Conservation (phyloP, 2,113 vertebrate genomes). For the Orientallactaga bullata region DNA sequence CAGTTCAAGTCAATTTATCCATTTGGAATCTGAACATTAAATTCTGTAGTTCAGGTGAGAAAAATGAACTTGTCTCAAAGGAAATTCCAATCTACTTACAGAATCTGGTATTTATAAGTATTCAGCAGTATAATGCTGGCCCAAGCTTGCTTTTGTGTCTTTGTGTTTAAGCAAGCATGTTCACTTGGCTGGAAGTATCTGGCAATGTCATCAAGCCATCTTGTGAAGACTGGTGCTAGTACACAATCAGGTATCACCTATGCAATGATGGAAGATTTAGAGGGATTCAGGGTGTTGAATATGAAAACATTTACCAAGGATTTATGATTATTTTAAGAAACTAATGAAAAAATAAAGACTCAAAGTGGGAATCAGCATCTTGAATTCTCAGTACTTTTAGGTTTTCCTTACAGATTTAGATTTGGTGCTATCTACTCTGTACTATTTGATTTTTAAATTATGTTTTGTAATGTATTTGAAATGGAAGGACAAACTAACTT, state of each 20-base stretch:
- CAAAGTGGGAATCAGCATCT: not conserved
- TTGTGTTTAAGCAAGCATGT: not conserved
- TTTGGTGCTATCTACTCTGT: not conserved
- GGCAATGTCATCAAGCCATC: not conserved
- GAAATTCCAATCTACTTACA: not conserved
- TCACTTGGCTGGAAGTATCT: not conserved
- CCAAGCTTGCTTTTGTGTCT: not conserved
- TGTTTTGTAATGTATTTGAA: not conserved
- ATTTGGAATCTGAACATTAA: conserved; percentile 33
- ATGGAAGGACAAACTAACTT: not conserved
- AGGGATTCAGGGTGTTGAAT: not conserved
- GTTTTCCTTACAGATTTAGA: not conserved
- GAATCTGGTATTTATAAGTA: not conserved
- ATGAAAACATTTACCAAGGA: not conserved
- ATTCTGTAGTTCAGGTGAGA: not conserved
- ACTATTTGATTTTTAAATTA: conserved; percentile 19
- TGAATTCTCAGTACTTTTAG: not conserved
- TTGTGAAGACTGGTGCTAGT: not conserved
- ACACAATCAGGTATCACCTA: not conserved
- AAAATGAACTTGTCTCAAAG: not conserved
- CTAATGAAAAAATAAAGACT: not conserved
- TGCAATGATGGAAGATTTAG: not conserved
- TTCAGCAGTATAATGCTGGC: not conserved
- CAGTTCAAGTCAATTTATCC: not conserved
- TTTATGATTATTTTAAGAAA: not conserved